Conservation (phyloP, 2,888 invertebrate genomes). For the Chymomyza procnemis region DNA sequence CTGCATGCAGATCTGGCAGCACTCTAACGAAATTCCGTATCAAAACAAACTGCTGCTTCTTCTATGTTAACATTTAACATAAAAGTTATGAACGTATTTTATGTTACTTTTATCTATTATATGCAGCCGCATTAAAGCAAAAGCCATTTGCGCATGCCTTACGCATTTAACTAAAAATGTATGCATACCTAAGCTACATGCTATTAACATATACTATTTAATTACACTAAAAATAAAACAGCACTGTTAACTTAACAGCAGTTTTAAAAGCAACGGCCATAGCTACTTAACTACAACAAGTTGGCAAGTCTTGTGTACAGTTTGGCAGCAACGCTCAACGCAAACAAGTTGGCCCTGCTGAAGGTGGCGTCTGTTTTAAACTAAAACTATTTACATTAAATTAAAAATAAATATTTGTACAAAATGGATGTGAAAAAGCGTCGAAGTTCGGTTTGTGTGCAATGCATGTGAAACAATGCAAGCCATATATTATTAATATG, state of each 20-base stretch:
- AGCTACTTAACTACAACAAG: background rate
- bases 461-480: background rate
- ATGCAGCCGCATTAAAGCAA: too few relatives aligned
- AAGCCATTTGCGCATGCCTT: too few relatives aligned
- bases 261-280: background rate
- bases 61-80: background rate
- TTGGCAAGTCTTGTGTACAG: background rate
- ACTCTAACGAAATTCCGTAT: background rate
- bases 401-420: background rate
- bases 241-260: background rate
- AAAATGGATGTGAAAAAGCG: slow-evolving; percentile 41
- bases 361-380: background rate
- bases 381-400: background rate
- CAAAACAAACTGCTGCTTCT: background rate
- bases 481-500: background rate
- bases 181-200: too few relatives aligned
- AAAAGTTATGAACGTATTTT: too few relatives aligned
- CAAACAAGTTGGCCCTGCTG: background rate
- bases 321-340: background rate
- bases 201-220: too few relatives aligned
- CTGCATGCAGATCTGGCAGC: background rate
- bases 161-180: too few relatives aligned
- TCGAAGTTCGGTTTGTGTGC: slow-evolving; percentile 47
- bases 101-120: too few relatives aligned
- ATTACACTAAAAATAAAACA: too few relatives aligned